Percentiles rank a stretch among this genome's conserved stretches.
Evolutionary conservation across 2,888 invertebrate genomes (phyloP).

Genomic region (Tenodera sinensis): DNA sequence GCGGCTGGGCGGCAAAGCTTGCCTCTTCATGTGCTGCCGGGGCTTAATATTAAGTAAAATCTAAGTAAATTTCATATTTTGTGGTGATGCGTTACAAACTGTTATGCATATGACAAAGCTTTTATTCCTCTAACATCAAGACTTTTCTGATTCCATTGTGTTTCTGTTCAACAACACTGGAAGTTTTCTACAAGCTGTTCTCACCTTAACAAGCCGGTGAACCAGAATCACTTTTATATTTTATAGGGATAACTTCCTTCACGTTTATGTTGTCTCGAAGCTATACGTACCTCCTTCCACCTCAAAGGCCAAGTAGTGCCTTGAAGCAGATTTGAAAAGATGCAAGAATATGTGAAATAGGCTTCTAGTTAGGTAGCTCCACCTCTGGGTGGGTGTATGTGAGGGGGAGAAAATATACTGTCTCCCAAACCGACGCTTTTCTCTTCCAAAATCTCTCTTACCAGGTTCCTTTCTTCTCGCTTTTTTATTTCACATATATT

Average conservation of each 20-base stretch:
- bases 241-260: background rate
- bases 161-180: background rate
- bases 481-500: background rate
- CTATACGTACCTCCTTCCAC: background rate
- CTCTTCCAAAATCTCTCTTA: background rate
- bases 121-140: too few species aligned
- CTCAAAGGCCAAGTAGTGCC: background rate
- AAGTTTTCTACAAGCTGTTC: background rate
- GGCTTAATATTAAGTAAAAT: too few species aligned
- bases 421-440: background rate
- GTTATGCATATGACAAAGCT: too few species aligned
- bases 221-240: background rate
- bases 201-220: background rate
- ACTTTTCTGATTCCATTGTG: too few species aligned
- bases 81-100: too few species aligned
- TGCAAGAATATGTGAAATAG: conserved; percentile 28
- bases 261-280: background rate
- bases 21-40: too few species aligned
- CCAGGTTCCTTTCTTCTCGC: background rate
- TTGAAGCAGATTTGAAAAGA: conserved; percentile 16
- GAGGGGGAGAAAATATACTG: background rate
- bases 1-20: too few species aligned
- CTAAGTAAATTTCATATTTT: too few species aligned
- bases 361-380: conserved; percentile 11
- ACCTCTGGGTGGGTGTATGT: background rate